Percentiles rank a stretch among this genome's conserved stretches.
phyloP scores from a whole-genome alignment of 23 tunicate genomes.

The Halocynthia aurantium region DNA sequence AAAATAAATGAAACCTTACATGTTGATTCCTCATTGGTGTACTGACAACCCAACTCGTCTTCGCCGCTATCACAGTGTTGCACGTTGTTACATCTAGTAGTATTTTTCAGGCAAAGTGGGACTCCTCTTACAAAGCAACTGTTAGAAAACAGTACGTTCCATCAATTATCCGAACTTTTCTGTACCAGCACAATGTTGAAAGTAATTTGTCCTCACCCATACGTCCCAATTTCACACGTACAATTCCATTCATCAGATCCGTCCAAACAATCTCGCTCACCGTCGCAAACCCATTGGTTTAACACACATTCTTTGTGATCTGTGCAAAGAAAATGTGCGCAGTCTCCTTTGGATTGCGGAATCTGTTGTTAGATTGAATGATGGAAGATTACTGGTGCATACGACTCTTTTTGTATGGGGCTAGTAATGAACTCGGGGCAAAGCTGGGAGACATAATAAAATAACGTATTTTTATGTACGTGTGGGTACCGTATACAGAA shows the following conservation, averaged over 20 bases:
- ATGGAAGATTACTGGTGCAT: too few relatives aligned
- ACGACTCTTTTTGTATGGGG: too few relatives aligned
- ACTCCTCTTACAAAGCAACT: slow-evolving; percentile 7
- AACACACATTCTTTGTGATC: too few relatives aligned
- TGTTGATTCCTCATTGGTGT: background rate
- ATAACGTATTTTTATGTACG: too few relatives aligned
- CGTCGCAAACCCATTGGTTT: slow-evolving; percentile 19
- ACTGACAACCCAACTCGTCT: slow-evolving; percentile 5
- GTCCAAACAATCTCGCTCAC: slow-evolving; percentile 16
- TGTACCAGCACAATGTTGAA: background rate
- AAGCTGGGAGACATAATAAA: too few relatives aligned
- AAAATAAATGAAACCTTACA: background rate
- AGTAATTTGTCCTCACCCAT: background rate
- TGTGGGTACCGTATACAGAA: too few relatives aligned
- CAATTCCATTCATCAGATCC: slow-evolving; percentile 22
- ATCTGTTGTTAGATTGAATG: too few relatives aligned
- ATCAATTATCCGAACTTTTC: background rate
- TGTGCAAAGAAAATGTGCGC: too few relatives aligned
- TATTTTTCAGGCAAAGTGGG: background rate
- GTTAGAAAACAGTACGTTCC: background rate
- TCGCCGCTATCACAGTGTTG: slow-evolving; percentile 20
- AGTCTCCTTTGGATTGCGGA: too few relatives aligned
- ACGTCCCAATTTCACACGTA: background rate
- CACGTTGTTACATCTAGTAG: slow-evolving; percentile 1
- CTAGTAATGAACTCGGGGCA: too few relatives aligned